Base-by-base conservation (phyloP, 2,113 vertebrate species). In the Tenrec ecaudatus region DNA sequence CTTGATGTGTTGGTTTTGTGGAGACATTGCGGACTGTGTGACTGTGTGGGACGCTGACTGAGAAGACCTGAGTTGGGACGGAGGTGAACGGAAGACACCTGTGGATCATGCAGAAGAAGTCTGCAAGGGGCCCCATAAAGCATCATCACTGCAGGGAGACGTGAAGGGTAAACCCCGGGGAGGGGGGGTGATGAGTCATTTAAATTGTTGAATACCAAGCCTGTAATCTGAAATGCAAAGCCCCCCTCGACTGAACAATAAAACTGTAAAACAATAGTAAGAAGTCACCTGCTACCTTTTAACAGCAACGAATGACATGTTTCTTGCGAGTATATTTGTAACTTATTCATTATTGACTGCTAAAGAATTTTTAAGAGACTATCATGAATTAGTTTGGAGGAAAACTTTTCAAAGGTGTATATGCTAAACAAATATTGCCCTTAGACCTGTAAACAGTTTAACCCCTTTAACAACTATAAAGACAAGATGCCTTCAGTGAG, bases 251-350 rank as follows among this genome's bases (percentile, higher is more conserved):
- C 47, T 53, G 47, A 53, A 53, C 47, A 53, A 53, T 53, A 53
- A 53, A 53, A 53, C 12, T 53, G 47, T 53, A 53, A 53, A 53
- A 53, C 47, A 53, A 53, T 14, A 53, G 47, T 53, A 53, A 53
- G 6, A 53, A 53, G 12, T 53, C 47, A 8, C 9, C 47, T 53
- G 47, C 47, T 10, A 53, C 47, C 12, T 53, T 53, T 53, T 10
- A 53, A 53, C 5, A 53, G 12, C 40, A 53, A 53, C 12, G 47
- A 53, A 53, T 16, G 78, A 69, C 14, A 2, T 86, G 57, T 53
- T 80, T 94, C 82, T 11, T 69, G 8, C 47, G 82, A 95, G 47
- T 14, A 1, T 82, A 66, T 82, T 95, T 95, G 47, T 53, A 53
- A 53, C 47, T 53, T 84, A 15, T 38, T 31, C 80, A 84, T 69